Base-by-base conservation (phyloP, 2,113 vertebrate genomes). In the Pelusios castaneus region DNA sequence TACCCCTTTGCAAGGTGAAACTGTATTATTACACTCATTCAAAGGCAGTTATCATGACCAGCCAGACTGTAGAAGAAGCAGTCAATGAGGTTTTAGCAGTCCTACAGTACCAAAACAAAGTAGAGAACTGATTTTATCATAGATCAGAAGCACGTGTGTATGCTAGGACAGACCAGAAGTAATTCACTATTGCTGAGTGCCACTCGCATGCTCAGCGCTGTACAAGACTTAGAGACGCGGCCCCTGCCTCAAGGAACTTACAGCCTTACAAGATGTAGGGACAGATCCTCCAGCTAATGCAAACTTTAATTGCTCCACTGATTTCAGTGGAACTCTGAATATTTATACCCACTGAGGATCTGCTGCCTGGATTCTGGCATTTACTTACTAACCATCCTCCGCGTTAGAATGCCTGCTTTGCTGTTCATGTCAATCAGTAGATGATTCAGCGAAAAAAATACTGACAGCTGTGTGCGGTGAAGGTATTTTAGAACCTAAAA, bases 1-100 rank as follows among this genome's bases (percentile, higher is more conserved):
- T n/a, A n/a, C n/a, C n/a, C n/a, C n/a, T n/a, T n/a, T n/a, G n/a
- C 70, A 8, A 81, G 63, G 80, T 22, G 77, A 90, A 91, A 81
- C 51, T 88, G 92, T 47, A 2, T 8, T 47, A 2, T 8, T 2
- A 27, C 51, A 85, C 84, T 97, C 87, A 96, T 96, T 92, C 92
- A 90, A 87, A 73, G 60, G 85, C 70, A 88, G 93, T 97, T 96
- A 95, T 52, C 77, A 75, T 84, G 8, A 1, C 89, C 67, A 58
- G 56, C 84, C 52, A 80, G 17, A 3, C 79, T 84, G 89, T 58
- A 78, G 77, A 83, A 88, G 91, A 92, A 92, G 84, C 34, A 67
- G 85, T 77, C 92, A 89, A 97, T 97, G 94, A 88, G 85, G 85
- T 96, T 91, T 91, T 19, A 38, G 63, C 63, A n/a, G 9, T 34